Evolutionary conservation across 2,888 invertebrate species (phyloP), one percentile per base, ranked within the genome.

Genomic region (Trachelus stipa): DNA sequence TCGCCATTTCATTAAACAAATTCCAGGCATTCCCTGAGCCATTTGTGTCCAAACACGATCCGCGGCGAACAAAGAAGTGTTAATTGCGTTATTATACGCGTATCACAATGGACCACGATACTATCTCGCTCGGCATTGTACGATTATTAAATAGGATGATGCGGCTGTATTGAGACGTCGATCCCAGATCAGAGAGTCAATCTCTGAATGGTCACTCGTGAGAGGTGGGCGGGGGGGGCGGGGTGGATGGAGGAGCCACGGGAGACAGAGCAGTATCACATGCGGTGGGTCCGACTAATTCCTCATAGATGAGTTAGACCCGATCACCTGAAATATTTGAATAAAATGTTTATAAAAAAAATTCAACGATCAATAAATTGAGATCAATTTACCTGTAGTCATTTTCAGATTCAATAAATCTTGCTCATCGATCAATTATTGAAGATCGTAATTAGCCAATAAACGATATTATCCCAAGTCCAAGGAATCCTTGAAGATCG

Each of bases 71-170:
- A 90, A 89, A 87, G 88, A 90, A 88, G 89, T 90, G 90, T 90
- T 90, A 90, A 90, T 90, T 90, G 88, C 88, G 88, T 90, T 90
- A 88, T 90, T 89, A 88, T 87, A 85, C 83, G 79, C 83, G 82
- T 76, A 84, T 85, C 69, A 69, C 69, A 69, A 69, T 69, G 69
- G 69, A 30, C 69, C 69, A 9, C 69, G 75, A 77, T 75, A 77
- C 40, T 77, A 77, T 77, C 74, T 78, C 75, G 75, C 34, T 69
- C 75, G 80, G 33, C 87, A 89, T 90, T 90, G 90, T 90, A 86
- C 85, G 89, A 89, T 90, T 90, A 91, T 91, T 91, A 91, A 90
- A 90, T 89, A 88, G 88, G 90, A 90, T 91, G 90, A 90, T 90
- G 90, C 85, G 86, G 91, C 90, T 90, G 87, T 88, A 90, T 90